Conservation (phyloP, 2,888 invertebrate genomes). For the Chrysolina oricalcia region DNA sequence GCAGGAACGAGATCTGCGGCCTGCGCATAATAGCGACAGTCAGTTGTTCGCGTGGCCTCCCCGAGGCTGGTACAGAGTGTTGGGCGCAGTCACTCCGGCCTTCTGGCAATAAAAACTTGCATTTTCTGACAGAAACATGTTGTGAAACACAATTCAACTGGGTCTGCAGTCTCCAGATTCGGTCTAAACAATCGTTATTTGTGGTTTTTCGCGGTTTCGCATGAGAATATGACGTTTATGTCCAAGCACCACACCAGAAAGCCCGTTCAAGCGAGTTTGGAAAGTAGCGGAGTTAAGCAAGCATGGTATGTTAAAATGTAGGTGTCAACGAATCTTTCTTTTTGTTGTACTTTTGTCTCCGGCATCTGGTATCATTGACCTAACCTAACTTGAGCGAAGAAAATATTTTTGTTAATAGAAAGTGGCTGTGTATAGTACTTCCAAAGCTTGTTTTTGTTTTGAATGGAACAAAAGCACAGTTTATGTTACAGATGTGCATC, state of each 20-base stretch:
- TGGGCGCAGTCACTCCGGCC: conserved; percentile 20
- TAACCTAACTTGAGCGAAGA: background rate
- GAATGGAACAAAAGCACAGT: background rate
- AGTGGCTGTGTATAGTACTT: background rate
- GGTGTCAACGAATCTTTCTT: conserved; percentile 52
- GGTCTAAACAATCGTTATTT: background rate
- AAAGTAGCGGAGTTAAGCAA: conserved; percentile 56
- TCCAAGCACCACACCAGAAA: conserved; percentile 55
- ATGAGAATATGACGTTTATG: conserved; percentile 64
- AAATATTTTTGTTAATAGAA: background rate
- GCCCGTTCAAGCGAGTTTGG: conserved; percentile 43
- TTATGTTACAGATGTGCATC: background rate
- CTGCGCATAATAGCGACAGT: conserved; percentile 33
- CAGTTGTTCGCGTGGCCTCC: conserved; percentile 48
- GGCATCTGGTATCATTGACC: conserved; percentile 29
- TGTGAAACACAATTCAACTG: conserved; percentile 8
- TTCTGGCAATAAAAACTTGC: conserved; percentile 21
- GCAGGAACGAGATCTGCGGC: conserved; percentile 15
- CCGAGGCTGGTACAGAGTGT: conserved; percentile 22
- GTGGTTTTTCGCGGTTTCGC: background rate
- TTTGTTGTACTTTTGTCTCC: conserved; percentile 32
- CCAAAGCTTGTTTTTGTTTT: background rate
- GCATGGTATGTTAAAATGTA: conserved; percentile 69
- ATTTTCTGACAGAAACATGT: conserved; percentile 30
- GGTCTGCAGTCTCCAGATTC: conserved; percentile 7